These are phyloP conservation scores for Hyla sarda DNA, from an alignment of 2,113 vertebrate species.

Conservation along the genomic window DNA sequence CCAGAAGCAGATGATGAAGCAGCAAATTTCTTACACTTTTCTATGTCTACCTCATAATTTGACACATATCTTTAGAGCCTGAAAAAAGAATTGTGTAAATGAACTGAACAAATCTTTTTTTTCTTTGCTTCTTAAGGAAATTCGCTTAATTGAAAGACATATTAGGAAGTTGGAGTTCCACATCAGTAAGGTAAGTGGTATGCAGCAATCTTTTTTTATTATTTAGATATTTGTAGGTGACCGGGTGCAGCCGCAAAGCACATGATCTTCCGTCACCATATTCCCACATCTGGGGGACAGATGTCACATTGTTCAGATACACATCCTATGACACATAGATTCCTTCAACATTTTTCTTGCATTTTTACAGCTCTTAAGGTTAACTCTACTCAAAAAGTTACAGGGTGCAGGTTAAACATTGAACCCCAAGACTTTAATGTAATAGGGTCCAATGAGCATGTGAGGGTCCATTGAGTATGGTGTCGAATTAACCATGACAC, in stretches of 20 bases:
- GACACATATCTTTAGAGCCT: background rate
- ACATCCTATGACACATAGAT: conserved; percentile 28
- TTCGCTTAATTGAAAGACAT: conserved; percentile 85
- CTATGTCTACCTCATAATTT: background rate
- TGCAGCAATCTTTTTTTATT: background rate
- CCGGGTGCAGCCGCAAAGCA: background rate
- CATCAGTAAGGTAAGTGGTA: conserved; percentile 87
- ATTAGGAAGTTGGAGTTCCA: conserved; percentile 93
- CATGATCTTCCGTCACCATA: background rate
- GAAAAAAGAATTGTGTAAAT: background rate
- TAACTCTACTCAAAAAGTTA: background rate
- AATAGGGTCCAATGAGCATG: background rate
- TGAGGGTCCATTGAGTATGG: too few species aligned
- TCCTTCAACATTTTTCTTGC: background rate
- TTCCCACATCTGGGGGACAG: conserved; percentile 38
- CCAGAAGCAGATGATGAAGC: too few species aligned
- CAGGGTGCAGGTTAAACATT: background rate
- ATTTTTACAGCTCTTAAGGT: background rate
- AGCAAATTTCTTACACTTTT: too few species aligned
- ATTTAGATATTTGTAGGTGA: background rate
- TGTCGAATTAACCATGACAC: too few species aligned
- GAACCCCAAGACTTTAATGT: background rate
- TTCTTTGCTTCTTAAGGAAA: conserved; percentile 79
- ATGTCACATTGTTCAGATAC: conserved; percentile 50
- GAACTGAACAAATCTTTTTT: background rate